A percentile compares a stretch with the other conserved stretches of the same genome.
phyloP scores from a whole-genome alignment of 1,140 invertebrate genomes.

The Bombus waltoni region DNA sequence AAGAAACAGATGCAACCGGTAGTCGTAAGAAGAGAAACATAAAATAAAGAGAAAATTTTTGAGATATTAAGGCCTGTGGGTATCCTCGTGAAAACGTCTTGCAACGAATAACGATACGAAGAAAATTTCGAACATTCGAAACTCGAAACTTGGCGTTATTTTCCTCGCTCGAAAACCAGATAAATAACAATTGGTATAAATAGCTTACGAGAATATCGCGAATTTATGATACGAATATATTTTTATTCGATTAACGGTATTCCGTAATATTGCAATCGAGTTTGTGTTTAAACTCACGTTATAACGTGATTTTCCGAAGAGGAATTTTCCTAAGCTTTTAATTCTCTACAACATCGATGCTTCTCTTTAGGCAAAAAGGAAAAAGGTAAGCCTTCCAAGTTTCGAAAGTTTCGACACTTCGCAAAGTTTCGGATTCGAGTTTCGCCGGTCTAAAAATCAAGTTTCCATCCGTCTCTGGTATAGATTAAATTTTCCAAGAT shows the following conservation, averaged over 20 bases:
- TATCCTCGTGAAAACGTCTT: no score
- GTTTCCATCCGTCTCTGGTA: no score
- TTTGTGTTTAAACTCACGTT: no score
- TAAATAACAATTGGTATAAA: background rate
- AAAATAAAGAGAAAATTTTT: conserved; percentile 22
- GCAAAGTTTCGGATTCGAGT: background rate
- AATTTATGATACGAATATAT: background rate
- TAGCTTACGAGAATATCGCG: no score
- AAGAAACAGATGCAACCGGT: conserved; percentile 9
- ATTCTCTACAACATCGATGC: background rate
- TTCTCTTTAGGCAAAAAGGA: background rate
- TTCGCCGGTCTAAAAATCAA: background rate
- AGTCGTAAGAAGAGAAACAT: conserved; percentile 14
- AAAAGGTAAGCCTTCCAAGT: background rate
- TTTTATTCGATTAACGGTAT: background rate
- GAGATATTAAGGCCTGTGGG: background rate
- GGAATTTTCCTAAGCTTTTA: no score
- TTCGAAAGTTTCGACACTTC: background rate
- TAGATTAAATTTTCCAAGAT: conserved; percentile 45
- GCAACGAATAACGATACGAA: background rate
- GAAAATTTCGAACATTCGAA: background rate
- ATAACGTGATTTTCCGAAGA: no score
- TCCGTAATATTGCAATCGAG: no score
- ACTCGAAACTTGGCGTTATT: background rate
- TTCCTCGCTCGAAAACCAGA: background rate